Evolutionary conservation across 2,797 vertebrate species (phyloP).

Genomic region (Rhincodon typus): DNA sequence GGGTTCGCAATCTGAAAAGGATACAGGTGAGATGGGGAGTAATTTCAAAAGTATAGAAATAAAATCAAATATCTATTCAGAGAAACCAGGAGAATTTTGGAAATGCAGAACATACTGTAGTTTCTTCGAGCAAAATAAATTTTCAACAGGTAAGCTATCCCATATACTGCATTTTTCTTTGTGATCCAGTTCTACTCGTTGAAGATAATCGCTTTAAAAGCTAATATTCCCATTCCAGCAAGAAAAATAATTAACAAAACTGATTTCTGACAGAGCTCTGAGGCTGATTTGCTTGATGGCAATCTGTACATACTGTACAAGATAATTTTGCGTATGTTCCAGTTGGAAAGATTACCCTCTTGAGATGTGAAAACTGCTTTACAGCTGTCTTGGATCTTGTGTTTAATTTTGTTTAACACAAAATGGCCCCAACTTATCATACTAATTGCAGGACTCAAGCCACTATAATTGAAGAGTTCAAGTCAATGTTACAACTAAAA

Average conservation of each 20-base stretch:
- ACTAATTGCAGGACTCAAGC: background rate
- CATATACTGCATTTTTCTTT: background rate
- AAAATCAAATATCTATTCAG: too few relatives aligned
- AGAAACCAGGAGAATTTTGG: background rate
- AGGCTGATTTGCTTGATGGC: background rate
- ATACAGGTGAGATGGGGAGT: background rate
- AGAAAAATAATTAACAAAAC: slow-evolving; percentile 9
- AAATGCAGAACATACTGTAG: background rate
- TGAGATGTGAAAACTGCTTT: background rate
- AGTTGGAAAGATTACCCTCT: background rate
- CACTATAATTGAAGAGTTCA: background rate
- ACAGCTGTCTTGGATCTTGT: background rate
- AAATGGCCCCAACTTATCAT: slow-evolving; percentile 12
- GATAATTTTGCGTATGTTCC: background rate
- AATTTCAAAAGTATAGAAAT: background rate
- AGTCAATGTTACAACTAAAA: background rate
- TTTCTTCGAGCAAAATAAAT: background rate
- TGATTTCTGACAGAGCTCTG: background rate
- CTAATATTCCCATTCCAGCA: background rate
- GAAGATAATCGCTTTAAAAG: slow-evolving; percentile 2
- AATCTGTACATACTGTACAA: background rate
- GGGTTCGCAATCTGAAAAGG: background rate
- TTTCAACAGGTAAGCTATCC: background rate
- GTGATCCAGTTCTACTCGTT: background rate
- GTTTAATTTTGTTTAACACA: slow-evolving; percentile 5